phyloP scores from a whole-genome alignment of 2,113 vertebrate genomes.

The Galbula dea region DNA sequence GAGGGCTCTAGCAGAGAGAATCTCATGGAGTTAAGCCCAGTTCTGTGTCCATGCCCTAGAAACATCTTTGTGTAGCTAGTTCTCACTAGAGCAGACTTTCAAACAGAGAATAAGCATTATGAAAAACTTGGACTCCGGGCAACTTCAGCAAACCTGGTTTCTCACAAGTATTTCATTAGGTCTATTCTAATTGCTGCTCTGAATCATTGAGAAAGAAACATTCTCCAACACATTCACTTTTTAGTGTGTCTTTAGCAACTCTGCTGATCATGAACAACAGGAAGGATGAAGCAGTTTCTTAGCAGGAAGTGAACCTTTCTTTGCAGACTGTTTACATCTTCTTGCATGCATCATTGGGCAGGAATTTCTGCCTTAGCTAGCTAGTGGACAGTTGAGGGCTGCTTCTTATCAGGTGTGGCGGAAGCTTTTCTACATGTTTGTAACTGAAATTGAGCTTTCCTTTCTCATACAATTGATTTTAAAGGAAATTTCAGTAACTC shows the following conservation, averaged over 20 bases:
- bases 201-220: neutral
- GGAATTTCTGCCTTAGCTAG: neutral
- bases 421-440: neutral
- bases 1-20: neutral
- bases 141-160: neutral
- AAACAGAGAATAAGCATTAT: neutral
- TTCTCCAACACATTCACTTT: neutral
- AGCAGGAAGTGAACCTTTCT: neutral
- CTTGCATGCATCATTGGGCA: neutral
- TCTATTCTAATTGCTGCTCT: neutral
- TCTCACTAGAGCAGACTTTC: neutral
- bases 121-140: neutral
- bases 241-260: neutral
- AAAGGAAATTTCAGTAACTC: neutral
- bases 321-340: neutral
- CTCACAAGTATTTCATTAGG: neutral
- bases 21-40: accelerated
- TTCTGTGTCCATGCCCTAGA: neutral
- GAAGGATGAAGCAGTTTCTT: neutral
- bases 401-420: neutral
- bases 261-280: neutral
- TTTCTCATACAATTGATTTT: no score
- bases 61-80: neutral
- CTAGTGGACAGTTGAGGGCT: neutral
- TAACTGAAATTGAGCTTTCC: neutral